Evolutionary conservation across 2,113 vertebrate species (phyloP).

Genomic region (Sapajus apella): DNA sequence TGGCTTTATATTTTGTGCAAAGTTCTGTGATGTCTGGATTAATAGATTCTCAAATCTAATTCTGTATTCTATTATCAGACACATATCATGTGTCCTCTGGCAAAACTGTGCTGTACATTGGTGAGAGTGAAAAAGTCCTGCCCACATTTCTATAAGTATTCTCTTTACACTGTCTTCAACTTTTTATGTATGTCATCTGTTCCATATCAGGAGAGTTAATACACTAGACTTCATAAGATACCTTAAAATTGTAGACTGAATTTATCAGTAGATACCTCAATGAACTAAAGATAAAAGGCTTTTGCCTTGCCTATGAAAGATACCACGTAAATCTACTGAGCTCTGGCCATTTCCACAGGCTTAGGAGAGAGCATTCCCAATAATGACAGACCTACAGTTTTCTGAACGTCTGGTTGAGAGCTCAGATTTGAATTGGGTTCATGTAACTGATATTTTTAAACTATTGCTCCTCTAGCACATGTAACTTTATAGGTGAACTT

Average conservation of each 20-base stretch:
- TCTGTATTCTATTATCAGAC: no score
- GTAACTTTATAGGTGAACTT: background rate
- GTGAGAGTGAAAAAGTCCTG: background rate
- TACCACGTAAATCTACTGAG: background rate
- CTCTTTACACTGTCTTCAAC: background rate
- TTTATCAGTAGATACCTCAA: background rate
- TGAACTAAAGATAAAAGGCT: background rate
- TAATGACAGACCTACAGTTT: background rate
- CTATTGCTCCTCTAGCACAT: background rate
- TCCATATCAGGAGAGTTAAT: background rate
- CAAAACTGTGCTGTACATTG: no score
- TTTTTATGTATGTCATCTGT: background rate
- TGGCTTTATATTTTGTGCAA: no score
- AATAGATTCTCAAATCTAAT: no score
- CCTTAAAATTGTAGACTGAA: background rate
- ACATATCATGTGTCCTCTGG: no score
- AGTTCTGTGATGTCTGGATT: no score
- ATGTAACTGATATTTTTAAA: conserved; percentile 38
- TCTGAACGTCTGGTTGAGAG: background rate
- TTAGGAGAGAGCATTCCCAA: background rate
- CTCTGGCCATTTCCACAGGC: background rate
- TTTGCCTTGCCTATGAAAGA: background rate
- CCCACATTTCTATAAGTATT: background rate
- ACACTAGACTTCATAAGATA: background rate
- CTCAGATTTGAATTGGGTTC: background rate